Conservation (phyloP, 2,888 invertebrate genomes). For the Clanis bilineata region DNA sequence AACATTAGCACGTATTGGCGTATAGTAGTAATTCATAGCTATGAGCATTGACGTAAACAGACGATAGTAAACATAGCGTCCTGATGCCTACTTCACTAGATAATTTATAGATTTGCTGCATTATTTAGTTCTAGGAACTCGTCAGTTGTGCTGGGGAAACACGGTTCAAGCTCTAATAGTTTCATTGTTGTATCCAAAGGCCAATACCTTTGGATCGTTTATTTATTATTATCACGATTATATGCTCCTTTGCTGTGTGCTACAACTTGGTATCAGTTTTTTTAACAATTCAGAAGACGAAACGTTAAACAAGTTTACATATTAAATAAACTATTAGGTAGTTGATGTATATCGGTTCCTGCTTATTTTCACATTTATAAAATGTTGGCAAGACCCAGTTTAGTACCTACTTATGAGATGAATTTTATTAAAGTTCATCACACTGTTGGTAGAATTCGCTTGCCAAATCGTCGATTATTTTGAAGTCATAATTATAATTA, state of each 20-base stretch:
- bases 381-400: no score
- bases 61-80: not conserved
- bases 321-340: no score
- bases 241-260: not conserved
- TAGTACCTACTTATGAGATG: no score
- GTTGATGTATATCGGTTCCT: no score
- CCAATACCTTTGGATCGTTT: not conserved
- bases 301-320: no score
- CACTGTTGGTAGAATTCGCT: no score
- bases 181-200: not conserved
- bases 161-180: not conserved
- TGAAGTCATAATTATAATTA: no score
- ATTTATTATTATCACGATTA: not conserved
- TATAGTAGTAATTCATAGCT: slow-evolving; percentile 10
- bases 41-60: slow-evolving; percentile 9
- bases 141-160: not conserved
- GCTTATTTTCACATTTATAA: no score
- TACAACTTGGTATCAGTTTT: no score
- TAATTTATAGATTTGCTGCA: slow-evolving; percentile 14
- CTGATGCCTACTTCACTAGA: not conserved
- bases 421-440: no score
- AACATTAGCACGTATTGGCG: not conserved
- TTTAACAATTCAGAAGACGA: no score
- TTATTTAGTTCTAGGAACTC: slow-evolving; percentile 11
- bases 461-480: no score